Base-by-base conservation (phyloP, 2,797 vertebrate species). In the Paratrypauchen microcephalus region DNA sequence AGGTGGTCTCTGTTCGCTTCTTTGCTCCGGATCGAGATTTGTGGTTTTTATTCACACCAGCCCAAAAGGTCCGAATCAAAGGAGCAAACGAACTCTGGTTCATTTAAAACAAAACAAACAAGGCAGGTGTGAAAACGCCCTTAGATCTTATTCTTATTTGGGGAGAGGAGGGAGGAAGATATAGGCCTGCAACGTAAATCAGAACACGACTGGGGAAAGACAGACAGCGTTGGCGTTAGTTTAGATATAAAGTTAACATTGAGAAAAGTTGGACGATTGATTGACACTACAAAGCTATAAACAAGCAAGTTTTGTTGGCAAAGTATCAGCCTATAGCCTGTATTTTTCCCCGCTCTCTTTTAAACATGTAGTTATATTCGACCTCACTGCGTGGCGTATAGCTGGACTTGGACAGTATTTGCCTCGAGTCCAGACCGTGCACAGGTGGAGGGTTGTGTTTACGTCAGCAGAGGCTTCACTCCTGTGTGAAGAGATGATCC, bases 401-500 rank as follows among this genome's bases (percentile, higher is more conserved):
- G 32, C 26, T 57, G 55, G 5, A 57, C 15, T 5, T 57, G 5
- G 24, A 15, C 2, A 41, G 21, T 23, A 41, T 4, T n/a, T 13
- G 32, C 32, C 39, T 66, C n/a, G 57, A 24, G 23, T 60, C 45
- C 39, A 47, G 12, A 65, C 16, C 0, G 19, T 15, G 18, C 3
- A 19, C 65, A 45, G 41, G 55, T 24, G 54, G 21, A 45, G 41
- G 41, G 41, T 13, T 45, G 41, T 45, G 24, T 70, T 70, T 73
- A 63, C 64, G 70, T 76, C 78, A 78, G 78, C 60, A 50, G 66
- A 75, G 72, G 73, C 32, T 62, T 74, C 63, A 78, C 71, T 77
- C 81, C 85, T 77, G 84, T 76, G 79, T 68, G 47, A 78, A 68
- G 70, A 79, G 48, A 79, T 76, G 74, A 78, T 78, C 81, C 71